A percentile compares a stretch with the other conserved stretches of the same genome.
Conservation (phyloP, 2,888 invertebrate species). For the Metopia argyrocephala region DNA sequence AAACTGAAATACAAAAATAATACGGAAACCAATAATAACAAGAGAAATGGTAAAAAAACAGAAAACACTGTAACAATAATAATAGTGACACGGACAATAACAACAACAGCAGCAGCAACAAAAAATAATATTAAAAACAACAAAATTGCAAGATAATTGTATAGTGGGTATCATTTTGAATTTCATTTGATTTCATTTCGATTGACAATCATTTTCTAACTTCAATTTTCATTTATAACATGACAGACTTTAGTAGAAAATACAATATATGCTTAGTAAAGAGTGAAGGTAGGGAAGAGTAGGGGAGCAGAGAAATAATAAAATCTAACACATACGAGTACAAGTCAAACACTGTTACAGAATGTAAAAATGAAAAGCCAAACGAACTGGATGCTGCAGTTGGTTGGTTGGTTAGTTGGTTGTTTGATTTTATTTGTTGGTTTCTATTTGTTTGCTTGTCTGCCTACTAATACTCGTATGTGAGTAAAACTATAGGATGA, state of each 20-base stretch:
- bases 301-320: not conserved
- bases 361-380: not conserved
- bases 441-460: not conserved
- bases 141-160: slow-evolving; percentile 60
- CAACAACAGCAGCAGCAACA: not conserved
- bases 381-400: not conserved
- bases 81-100: not conserved
- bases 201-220: slow-evolving; percentile 62
- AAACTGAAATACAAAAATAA: not conserved
- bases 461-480: slow-evolving; percentile 22
- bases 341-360: not conserved
- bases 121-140: slow-evolving; percentile 35
- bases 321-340: not conserved
- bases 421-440: slow-evolving; percentile 2
- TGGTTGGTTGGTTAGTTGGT: slow-evolving; percentile 7
- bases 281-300: no score
- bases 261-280: not conserved
- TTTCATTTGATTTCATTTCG: slow-evolving; percentile 62
- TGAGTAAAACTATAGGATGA: slow-evolving; percentile 35
- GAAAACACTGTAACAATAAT: not conserved
- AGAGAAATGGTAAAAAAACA: slow-evolving; percentile 2
- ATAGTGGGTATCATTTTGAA: slow-evolving; percentile 52
- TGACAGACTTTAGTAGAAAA: slow-evolving; percentile 49
- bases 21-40: not conserved
- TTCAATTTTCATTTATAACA: slow-evolving; percentile 61